Conservation (phyloP, 2,113 vertebrate genomes). For the Eclectus roratus region DNA sequence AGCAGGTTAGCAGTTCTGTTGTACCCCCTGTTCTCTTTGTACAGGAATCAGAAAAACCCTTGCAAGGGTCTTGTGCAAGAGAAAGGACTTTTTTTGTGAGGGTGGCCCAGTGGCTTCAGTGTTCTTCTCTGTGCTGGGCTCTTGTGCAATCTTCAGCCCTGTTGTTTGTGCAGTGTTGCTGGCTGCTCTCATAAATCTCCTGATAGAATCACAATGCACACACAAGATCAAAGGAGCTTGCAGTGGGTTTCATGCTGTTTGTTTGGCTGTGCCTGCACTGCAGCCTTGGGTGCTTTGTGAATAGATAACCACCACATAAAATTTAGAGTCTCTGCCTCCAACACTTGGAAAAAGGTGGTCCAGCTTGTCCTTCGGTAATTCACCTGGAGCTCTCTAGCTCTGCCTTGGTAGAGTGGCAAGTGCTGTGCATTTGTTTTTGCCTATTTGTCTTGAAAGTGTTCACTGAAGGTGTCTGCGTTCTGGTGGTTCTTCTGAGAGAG, state of each 20-base stretch:
- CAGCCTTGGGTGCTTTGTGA: background rate
- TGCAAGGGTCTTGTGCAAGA: background rate
- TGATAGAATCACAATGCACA: background rate
- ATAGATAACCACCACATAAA: background rate
- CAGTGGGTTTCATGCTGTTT: background rate
- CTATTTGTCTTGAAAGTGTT: background rate
- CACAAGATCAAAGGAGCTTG: conserved; percentile 10
- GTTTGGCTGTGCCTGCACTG: background rate
- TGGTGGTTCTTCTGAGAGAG: background rate
- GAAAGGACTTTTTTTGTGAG: background rate
- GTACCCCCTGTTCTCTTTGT: background rate
- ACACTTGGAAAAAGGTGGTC: background rate
- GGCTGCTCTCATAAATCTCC: background rate
- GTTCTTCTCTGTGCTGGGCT: background rate
- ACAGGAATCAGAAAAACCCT: background rate
- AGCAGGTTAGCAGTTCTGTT: background rate
- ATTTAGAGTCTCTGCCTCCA: background rate
- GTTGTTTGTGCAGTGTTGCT: background rate
- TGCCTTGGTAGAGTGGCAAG: background rate
- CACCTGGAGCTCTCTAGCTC: background rate
- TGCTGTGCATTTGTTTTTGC: fast-evolving
- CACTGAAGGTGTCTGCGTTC: background rate
- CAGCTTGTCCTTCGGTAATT: background rate
- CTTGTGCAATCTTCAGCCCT: background rate
- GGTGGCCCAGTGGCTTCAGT: background rate